phyloP scores from a whole-genome alignment of 2,113 vertebrate genomes.

The Micronycteris hirsuta region DNA sequence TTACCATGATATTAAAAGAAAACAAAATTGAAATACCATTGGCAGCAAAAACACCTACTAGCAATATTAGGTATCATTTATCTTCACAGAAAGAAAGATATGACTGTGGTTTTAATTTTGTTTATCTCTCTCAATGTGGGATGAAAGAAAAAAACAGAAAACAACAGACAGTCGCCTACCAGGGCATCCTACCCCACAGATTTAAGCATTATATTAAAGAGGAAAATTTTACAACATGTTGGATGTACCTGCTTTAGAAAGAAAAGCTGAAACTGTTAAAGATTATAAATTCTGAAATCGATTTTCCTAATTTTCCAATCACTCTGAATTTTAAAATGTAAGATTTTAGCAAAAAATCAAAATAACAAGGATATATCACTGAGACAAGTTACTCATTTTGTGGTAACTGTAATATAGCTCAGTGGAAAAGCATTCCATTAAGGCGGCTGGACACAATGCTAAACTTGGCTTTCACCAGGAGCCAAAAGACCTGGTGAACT shows the following conservation, averaged over 20 bases:
- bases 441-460: not conserved
- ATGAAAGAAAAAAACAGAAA: not conserved
- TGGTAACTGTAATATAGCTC: not conserved
- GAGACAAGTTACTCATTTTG: slow-evolving; percentile 3
- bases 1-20: not conserved
- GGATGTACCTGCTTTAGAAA: not conserved
- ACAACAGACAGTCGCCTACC: not conserved
- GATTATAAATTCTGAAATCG: not conserved
- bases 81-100: not conserved
- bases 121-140: not conserved
- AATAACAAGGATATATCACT: not conserved
- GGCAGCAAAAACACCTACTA: slow-evolving; percentile 6
- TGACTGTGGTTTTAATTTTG: not conserved
- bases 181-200: not conserved
- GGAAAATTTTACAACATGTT: not conserved
- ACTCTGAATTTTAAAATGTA: not conserved
- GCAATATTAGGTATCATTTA: not conserved
- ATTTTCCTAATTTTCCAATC: not conserved
- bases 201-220: not conserved
- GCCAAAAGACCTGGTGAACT: not conserved
- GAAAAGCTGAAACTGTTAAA: not conserved
- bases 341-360: not conserved
- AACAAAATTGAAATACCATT: not conserved
- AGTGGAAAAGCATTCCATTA: not conserved
- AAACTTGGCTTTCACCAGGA: slow-evolving; percentile 1